Evolutionary conservation across 2,113 vertebrate genomes (phyloP).

Genomic region (Melospiza melodia): DNA sequence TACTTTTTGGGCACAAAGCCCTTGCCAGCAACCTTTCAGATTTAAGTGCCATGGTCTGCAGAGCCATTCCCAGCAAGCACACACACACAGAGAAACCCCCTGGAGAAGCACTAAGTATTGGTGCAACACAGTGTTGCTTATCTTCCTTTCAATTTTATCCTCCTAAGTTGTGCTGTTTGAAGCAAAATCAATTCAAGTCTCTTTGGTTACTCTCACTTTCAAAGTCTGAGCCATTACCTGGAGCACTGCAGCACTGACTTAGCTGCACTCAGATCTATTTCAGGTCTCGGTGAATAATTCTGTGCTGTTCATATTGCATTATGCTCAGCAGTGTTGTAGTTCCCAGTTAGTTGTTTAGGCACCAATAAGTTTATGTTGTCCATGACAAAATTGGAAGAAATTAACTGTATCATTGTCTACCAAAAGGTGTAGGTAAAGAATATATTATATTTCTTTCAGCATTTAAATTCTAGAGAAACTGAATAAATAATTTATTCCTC

Average conservation of each 20-base stretch:
- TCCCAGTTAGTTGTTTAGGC: neutral
- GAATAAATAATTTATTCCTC: neutral
- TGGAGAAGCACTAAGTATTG: neutral
- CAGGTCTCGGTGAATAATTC: neutral
- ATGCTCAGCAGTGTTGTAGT: neutral
- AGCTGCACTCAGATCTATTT: neutral
- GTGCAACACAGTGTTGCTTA: neutral
- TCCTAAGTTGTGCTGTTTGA: neutral
- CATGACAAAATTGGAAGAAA: neutral
- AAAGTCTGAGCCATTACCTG: neutral
- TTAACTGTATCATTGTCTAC: neutral
- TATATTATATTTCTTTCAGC: neutral
- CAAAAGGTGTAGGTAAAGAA: neutral
- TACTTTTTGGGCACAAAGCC: neutral
- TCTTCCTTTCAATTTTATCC: neutral
- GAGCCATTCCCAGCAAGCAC: neutral
- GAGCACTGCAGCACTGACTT: neutral
- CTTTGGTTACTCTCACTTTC: neutral
- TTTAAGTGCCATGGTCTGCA: neutral
- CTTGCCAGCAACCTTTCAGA: constrained; percentile 27
- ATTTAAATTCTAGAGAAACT: neutral
- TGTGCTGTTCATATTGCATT: neutral
- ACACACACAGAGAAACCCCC: neutral
- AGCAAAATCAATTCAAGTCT: constrained; percentile 7
- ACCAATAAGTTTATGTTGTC: neutral